Base-by-base conservation (phyloP, 2,888 invertebrate genomes). In the Troides oblongomaculatus region DNA sequence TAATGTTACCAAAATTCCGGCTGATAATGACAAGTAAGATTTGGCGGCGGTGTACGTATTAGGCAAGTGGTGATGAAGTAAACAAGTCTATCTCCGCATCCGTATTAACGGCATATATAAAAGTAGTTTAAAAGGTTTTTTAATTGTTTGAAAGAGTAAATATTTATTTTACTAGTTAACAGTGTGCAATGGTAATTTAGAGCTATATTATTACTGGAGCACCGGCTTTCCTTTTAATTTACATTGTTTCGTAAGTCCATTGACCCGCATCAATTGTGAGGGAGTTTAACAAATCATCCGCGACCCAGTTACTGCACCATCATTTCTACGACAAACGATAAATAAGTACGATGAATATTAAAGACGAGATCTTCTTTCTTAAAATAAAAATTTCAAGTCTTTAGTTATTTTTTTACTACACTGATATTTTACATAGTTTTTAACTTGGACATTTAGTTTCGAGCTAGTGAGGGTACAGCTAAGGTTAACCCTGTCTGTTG, bases 261-360 rank as follows among this genome's bases (percentile, higher is more conserved):
- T 69, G 66, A 66, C 66, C 65, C 57, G 66, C 62, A 58, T 57
- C 64, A 57, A 69, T 69, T 65, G 65, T 69, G 57, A 50, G 21
- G 30, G 61, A 12, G 61, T 62, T 65, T 69, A 69, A 69, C 62
- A 61, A 65, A 58, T 65, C 69, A 65, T 69, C 50, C 57, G 56
- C 58, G 62, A 65, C 62, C 65, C 30, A 50, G 65, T 69, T 62
- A 62, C 58, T 8, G 60, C n/a, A 18, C 30, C 23, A 43, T 12
- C 39, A 56, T 61, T 65, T 61, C 64, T 36, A 58, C 58, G n/a
- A 46, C 50, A 23, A 59, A 68, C 58, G 46, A 43, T 23, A 12
- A 53, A n/a, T n/a, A 53, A 53, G 53, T n/a, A 53, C n/a, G 53
- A 18, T n/a, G 53, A 53, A 53, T 6, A 53, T 18, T 18, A 53